Conservation (phyloP, 2,888 invertebrate species). For the Loripinus fragilis region DNA sequence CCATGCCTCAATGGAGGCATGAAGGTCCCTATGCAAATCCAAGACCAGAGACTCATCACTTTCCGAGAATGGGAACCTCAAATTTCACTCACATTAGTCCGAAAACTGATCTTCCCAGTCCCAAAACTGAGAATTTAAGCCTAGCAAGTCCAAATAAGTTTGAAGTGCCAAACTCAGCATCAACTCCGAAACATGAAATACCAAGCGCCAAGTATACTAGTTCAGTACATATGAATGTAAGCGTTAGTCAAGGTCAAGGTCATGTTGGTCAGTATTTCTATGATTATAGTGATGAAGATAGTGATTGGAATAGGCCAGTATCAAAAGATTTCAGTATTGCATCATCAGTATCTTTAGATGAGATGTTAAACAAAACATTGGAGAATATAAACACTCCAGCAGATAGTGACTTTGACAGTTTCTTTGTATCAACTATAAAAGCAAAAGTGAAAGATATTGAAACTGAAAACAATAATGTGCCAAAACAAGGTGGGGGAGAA, state of each 20-base stretch:
- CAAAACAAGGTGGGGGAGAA: background rate
- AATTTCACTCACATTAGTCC: constrained; percentile 54
- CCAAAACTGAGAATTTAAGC: background rate
- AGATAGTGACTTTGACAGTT: constrained; percentile 70
- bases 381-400: constrained; percentile 69
- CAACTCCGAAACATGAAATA: background rate
- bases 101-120: constrained; percentile 41
- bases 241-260: background rate
- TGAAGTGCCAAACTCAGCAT: constrained; percentile 28
- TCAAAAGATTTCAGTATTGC: constrained; percentile 74
- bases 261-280: constrained; percentile 72
- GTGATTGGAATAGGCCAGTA: constrained; percentile 70
- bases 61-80: constrained; percentile 56
- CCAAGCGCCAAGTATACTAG: background rate
- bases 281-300: constrained; percentile 78
- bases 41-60: constrained; percentile 48
- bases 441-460: background rate
- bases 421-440: constrained; percentile 48
- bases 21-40: constrained; percentile 17
- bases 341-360: constrained; percentile 80
- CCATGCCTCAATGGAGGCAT: constrained; percentile 3
- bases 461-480: constrained; percentile 8
- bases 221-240: background rate
- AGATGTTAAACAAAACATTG: constrained; percentile 76
- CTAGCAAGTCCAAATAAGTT: constrained; percentile 44